Base-by-base conservation (phyloP, 2,113 vertebrate genomes). In the Gadus macrocephalus region DNA sequence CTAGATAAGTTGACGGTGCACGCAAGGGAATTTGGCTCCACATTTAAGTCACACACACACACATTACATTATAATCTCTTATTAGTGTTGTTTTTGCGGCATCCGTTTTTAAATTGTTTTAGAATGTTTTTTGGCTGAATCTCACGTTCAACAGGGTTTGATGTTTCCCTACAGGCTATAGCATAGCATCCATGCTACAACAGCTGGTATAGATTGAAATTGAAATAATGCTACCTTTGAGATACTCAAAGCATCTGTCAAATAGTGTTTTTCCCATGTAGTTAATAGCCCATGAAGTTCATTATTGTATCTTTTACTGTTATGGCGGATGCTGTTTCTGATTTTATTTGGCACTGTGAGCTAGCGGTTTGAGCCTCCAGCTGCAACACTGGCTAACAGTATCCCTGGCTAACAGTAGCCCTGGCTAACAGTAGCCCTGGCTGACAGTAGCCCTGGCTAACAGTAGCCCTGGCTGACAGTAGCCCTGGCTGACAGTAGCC, bases 231-330 rank as follows among this genome's bases (percentile, higher is more conserved):
- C 75, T 80, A 80, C 81, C 78, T 83, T 77, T 75, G 67, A 82
- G 78, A 79, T 67, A 71, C 67, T 73, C 55, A 81, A 77, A 82
- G 74, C 80, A 82, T 75, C 70, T 78, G 80, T 77, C 56, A 75
- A 77, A 25, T 66, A 8, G 59, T 76, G 28, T 68, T 38, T 77
- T 78, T 71, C 69, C 49, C 42, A 62, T 71, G 49, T 68, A 73
- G 66, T 70, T 79, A 78, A 80, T 77, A 74, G 77, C 67, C 66
- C 75, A 76, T 83, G 72, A 69, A 72, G 58, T 81, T 76, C 53
- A 81, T 83, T 82, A 80, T 78, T 79, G 79, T 74, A 78, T 83
- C 49, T 64, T 66, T 81, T 73, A 71, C 68, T 73, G 70, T 75
- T 73, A 20, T 58, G 72, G 61, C 59, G 53, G 67, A 62, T 62